Conservation (phyloP, 2,797 vertebrate genomes). For the Chiroxiphia lanceolata region DNA sequence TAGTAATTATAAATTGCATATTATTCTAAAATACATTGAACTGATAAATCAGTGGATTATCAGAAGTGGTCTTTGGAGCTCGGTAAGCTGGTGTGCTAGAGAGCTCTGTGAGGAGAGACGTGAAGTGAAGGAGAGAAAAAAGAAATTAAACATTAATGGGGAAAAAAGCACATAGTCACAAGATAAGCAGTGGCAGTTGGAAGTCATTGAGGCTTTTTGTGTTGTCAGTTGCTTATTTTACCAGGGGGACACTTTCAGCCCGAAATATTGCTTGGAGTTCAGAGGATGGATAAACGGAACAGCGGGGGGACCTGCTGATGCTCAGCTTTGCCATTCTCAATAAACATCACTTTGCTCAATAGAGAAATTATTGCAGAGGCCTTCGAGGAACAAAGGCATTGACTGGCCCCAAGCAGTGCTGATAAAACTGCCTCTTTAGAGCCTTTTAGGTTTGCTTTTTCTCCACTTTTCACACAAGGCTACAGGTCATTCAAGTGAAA, state of each 20-base stretch:
- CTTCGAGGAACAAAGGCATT: slow-evolving; percentile 36
- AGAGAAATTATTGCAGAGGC: slow-evolving; percentile 34
- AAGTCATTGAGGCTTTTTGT: not conserved
- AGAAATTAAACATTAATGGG: not conserved
- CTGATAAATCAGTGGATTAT: not conserved
- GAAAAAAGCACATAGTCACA: not conserved
- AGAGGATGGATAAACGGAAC: not conserved
- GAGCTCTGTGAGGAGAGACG: not conserved
- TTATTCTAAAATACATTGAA: not conserved
- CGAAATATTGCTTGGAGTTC: not conserved
- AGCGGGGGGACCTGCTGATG: slow-evolving; percentile 17
- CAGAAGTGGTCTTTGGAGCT: not conserved
- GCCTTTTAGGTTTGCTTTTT: not conserved
- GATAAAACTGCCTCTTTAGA: slow-evolving; percentile 27
- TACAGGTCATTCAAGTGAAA: slow-evolving; percentile 36
- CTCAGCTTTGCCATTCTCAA: slow-evolving; percentile 18
- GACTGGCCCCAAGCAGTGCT: slow-evolving; percentile 17
- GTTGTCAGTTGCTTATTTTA: slow-evolving; percentile 7
- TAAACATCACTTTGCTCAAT: not conserved
- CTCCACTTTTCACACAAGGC: not conserved
- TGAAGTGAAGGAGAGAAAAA: not conserved
- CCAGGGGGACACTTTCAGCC: slow-evolving; percentile 1
- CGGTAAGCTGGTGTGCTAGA: not conserved
- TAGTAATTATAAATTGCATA: not conserved
- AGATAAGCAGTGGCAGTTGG: not conserved